These are phyloP conservation scores for Drosophila parabipectinata DNA, from an alignment of 1,140 invertebrate species.

Conservation along the genomic window DNA sequence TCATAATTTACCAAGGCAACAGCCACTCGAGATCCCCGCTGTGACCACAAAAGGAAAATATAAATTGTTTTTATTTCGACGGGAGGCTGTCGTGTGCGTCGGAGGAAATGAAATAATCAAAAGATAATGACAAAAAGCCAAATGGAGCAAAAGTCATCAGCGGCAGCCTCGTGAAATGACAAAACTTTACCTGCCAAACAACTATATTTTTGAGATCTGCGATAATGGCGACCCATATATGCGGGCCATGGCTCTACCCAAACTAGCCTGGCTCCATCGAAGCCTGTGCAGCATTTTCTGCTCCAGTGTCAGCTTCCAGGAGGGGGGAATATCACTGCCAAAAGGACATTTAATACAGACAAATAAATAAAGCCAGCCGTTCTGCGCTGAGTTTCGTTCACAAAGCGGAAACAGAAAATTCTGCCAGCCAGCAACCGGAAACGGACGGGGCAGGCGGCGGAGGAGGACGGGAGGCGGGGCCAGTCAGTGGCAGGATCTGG, in stretches of 20 bases:
- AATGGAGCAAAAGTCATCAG: slow-evolving; percentile 47
- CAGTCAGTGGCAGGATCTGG: slow-evolving; percentile 23
- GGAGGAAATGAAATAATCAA: slow-evolving; percentile 76
- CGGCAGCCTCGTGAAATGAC: slow-evolving; percentile 54
- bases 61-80: slow-evolving; percentile 44
- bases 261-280: slow-evolving; percentile 1
- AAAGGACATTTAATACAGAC: slow-evolving; percentile 72
- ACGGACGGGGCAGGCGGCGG: neutral
- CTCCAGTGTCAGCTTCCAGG: neutral
- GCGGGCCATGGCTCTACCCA: slow-evolving; percentile 22
- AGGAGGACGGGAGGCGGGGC: neutral
- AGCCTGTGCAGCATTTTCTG: neutral
- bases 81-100: slow-evolving; percentile 28
- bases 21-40: slow-evolving; percentile 25
- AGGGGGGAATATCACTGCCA: slow-evolving; percentile 18
- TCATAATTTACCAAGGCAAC: slow-evolving; percentile 68
- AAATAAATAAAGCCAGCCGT: slow-evolving; percentile 65
- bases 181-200: slow-evolving; percentile 53
- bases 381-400: slow-evolving; percentile 39
- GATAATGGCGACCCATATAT: slow-evolving; percentile 24
- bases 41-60: slow-evolving; percentile 33
- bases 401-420: slow-evolving; percentile 34
- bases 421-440: slow-evolving; percentile 21
- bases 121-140: slow-evolving; percentile 72
- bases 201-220: slow-evolving; percentile 30